A percentile compares a stretch with the other conserved stretches of the same genome.
Conservation (phyloP, 1,140 invertebrate species). For the Drosophila nigrodunni region DNA sequence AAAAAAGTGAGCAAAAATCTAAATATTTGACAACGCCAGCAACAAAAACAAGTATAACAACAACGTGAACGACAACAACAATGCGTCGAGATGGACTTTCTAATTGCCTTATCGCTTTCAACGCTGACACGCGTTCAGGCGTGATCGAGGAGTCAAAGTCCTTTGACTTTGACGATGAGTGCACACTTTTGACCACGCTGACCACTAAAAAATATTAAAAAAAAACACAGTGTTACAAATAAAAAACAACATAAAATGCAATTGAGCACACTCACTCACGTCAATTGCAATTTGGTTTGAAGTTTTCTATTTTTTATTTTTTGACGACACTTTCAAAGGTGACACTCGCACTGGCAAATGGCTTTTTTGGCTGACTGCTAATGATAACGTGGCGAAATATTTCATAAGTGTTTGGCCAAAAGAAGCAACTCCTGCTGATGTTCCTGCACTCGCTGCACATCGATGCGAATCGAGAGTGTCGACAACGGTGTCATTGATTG, state of each 20-base stretch:
- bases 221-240: background rate
- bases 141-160: slow-evolving; percentile 67
- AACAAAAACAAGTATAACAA: slow-evolving; percentile 6
- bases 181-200: slow-evolving; percentile 58
- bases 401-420: slow-evolving; percentile 68
- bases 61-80: slow-evolving; percentile 5
- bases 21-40: slow-evolving; percentile 73
- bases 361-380: slow-evolving; percentile 58
- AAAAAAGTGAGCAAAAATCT: slow-evolving; percentile 34
- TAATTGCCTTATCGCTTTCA: slow-evolving; percentile 82
- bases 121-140: slow-evolving; percentile 61
- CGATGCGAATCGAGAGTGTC: slow-evolving; percentile 18
- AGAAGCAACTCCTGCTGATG: slow-evolving; percentile 56
- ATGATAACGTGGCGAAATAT: slow-evolving; percentile 55
- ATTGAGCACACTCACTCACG: slow-evolving; percentile 19
- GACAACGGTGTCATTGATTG: slow-evolving; percentile 42
- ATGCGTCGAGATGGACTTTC: slow-evolving; percentile 45
- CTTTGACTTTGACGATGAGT: slow-evolving; percentile 74
- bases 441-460: background rate
- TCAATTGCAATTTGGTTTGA: slow-evolving; percentile 74
- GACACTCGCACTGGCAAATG: slow-evolving; percentile 63
- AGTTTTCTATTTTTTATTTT: background rate
- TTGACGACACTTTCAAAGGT: slow-evolving; percentile 60
- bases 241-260: slow-evolving; percentile 26
- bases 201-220: slow-evolving; percentile 29